Percentiles rank a stretch among this genome's conserved stretches.
Evolutionary conservation across 1,140 invertebrate genomes (phyloP).

Genomic region (Gonatopus flavifemur): DNA sequence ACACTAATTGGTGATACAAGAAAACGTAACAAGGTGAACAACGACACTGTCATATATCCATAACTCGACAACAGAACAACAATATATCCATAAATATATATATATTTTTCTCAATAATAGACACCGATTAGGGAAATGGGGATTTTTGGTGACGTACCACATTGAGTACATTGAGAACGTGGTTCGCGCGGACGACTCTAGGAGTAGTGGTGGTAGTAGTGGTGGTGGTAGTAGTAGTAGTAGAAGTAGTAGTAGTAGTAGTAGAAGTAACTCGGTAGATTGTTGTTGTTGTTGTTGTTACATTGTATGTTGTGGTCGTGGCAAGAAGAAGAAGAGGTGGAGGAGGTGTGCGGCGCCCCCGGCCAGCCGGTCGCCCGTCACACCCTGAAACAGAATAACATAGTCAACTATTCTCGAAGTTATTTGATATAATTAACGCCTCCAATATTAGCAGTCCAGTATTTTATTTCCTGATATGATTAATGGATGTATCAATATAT

Average conservation of each 20-base stretch:
- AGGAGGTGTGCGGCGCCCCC: conserved; percentile 59
- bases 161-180: conserved; percentile 55
- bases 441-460: too few relatives aligned
- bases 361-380: conserved; percentile 59
- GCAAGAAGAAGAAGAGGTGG: conserved; percentile 55
- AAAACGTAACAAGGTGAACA: conserved; percentile 39
- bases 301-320: conserved; percentile 56
- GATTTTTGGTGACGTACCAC: conserved; percentile 54
- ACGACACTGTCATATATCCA: conserved; percentile 44
- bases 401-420: conserved; percentile 50
- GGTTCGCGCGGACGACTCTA: conserved; percentile 53
- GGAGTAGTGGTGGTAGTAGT: conserved; percentile 46
- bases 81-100: too few relatives aligned
- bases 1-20: conserved; percentile 43
- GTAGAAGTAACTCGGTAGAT: too few relatives aligned
- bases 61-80: too few relatives aligned
- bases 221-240: conserved; percentile 39
- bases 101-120: conserved; percentile 31
- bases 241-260: conserved; percentile 38
- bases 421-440: conserved; percentile 11
- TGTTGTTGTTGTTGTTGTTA: conserved; percentile 54
- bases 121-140: conserved; percentile 54
- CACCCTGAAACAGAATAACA: conserved; percentile 59
- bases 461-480: too few relatives aligned
- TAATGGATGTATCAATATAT: too few relatives aligned